Evolutionary conservation across 2,113 vertebrate species (phyloP).

Genomic region (Clupea harengus): DNA sequence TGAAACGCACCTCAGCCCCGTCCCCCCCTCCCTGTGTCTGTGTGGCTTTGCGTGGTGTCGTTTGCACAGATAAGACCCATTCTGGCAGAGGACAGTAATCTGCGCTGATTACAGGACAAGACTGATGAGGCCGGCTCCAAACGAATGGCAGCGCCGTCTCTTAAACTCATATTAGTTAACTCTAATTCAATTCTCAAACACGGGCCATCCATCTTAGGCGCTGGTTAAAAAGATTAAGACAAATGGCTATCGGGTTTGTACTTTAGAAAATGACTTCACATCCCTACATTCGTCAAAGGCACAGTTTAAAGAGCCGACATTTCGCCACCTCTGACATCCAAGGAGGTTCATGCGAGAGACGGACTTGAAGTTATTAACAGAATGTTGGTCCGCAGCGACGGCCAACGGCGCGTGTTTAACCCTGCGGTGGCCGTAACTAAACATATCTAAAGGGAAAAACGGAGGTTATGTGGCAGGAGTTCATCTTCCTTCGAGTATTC

Average conservation of each 20-base stretch:
- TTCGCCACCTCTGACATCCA: neutral
- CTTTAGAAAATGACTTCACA: neutral
- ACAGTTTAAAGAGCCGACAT: neutral
- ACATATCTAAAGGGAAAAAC: neutral
- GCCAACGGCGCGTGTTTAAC: neutral
- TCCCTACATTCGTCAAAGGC: neutral
- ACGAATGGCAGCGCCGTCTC: constrained; percentile 49
- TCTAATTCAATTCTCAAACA: constrained; percentile 45
- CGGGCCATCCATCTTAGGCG: constrained; percentile 44
- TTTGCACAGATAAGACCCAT: neutral
- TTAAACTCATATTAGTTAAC: constrained; percentile 48
- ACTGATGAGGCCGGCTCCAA: constrained; percentile 45
- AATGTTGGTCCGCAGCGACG: neutral
- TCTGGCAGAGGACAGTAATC: constrained; percentile 26
- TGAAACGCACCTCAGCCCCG: too few relatives aligned
- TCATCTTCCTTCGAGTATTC: neutral
- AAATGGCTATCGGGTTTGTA: neutral
- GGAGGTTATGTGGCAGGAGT: neutral
- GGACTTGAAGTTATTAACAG: neutral
- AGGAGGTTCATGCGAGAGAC: neutral
- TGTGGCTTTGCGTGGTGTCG: neutral
- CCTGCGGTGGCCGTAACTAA: neutral
- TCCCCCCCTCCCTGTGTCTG: too few relatives aligned
- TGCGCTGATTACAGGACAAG: constrained; percentile 46
- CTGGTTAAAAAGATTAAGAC: constrained; percentile 43